Evolutionary conservation across 2,888 invertebrate species (phyloP).

Genomic region (Cephus pulcher): DNA sequence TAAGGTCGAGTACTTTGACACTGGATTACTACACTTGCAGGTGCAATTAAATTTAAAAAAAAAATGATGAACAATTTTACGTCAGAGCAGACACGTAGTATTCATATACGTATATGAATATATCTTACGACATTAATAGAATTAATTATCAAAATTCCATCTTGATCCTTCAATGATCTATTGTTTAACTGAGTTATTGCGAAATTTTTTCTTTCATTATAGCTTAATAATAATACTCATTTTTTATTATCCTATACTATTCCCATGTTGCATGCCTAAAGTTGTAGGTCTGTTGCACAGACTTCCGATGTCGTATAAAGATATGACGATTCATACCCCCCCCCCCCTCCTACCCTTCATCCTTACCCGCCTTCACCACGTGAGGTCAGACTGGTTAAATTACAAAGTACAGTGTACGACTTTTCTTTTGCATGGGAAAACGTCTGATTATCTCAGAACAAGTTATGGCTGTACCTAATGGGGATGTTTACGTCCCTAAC

Average conservation of each 20-base stretch:
- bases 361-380: not conserved
- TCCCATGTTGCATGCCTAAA: not conserved
- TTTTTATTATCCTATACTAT: not conserved
- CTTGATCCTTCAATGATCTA: not conserved
- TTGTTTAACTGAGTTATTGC: not conserved
- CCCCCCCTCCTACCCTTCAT: fast-evolving
- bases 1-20: conserved; percentile 39
- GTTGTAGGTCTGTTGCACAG: not conserved
- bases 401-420: not conserved
- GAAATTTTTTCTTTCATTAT: not conserved
- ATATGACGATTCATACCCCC: not conserved
- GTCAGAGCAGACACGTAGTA: not conserved
- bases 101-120: not conserved
- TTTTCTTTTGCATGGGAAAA: not conserved
- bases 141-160: not conserved
- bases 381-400: not conserved
- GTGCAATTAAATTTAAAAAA: not conserved
- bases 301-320: not conserved
- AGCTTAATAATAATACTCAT: not conserved
- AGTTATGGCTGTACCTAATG: not conserved
- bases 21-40: not conserved
- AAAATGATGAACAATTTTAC: not conserved
- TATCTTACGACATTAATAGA: not conserved
- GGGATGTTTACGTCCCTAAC: not conserved
- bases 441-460: not conserved